Evolutionary conservation across 2,797 vertebrate genomes (phyloP), one percentile per base, ranked within the genome.

Genomic region (Pseudotriccus pelzelni): DNA sequence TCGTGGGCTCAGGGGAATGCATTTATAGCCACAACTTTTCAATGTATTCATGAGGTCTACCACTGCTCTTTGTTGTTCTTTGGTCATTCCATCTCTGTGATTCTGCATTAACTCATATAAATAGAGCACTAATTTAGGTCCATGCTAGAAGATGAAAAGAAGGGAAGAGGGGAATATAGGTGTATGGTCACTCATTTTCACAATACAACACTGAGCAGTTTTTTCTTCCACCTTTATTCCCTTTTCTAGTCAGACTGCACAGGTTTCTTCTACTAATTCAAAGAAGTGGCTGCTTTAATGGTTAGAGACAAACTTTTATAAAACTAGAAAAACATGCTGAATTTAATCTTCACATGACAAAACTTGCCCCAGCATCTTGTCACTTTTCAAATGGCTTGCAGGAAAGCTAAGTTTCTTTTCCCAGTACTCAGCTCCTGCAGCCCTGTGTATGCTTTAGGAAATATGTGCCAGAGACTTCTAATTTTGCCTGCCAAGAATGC

Each of bases 91-190:
- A 79, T 99, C 98, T 14, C 97, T 98, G 97, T 99, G 99, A 93
- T 98, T 98, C 32, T 99, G 98, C 74, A 99, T 97, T 98, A 99
- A 97, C 90, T 99, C 99, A 43, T 98, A 99, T 70, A 99, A 98
- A 95, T 99, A 99, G 10, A 99, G 97, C 14, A 98, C 98, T 97
- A 99, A 94, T 96, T 99, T 99, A 58, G 99, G 98, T 44, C 99
- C 99, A 44, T 99, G 99, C 99, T 99, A 94, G 34, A 95, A 96
- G 74, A 96, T 18, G 39, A 94, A 73, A 72, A 69, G 46, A 85
- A 77, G 17, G 13, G 27, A 83, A 84, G 44, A 67, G 2, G 7
- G 22, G 7, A 58, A 41, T 10, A 50, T 10, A 85, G 8, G 52
- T 22, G 14, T 6, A 53, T 4, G 4, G 39, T 81, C 63, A 73